A percentile compares a stretch with the other conserved stretches of the same genome.
Evolutionary conservation across 2,888 invertebrate genomes (phyloP).

Genomic region (Drepanosiphum platanoidis): DNA sequence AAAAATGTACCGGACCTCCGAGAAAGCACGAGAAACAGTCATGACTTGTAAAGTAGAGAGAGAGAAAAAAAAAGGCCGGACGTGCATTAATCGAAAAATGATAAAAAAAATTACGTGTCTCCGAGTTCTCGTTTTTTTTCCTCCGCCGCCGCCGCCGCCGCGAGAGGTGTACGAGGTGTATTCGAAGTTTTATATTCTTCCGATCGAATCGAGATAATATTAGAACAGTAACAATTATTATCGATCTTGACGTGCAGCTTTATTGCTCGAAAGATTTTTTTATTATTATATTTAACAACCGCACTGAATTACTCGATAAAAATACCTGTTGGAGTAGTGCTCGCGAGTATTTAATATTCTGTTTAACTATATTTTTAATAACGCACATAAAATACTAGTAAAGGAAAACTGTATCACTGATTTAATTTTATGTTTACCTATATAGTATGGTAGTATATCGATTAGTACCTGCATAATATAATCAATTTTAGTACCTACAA

Average conservation of each 20-base stretch:
- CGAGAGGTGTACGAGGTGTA: no score
- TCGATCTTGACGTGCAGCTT: not conserved
- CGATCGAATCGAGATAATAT: not conserved
- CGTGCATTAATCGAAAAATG: not conserved
- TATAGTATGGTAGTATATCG: no score
- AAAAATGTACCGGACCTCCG: not conserved
- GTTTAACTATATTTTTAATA: not conserved
- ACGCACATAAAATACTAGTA: not conserved
- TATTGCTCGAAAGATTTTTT: not conserved
- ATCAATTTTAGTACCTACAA: no score
- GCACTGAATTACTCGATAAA: not conserved
- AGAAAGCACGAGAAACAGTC: not conserved
- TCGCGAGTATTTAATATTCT: not conserved
- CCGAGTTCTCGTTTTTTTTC: not conserved
- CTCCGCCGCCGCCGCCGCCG: no score
- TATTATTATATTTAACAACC: conserved; percentile 6
- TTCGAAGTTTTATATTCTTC: conserved; percentile 20
- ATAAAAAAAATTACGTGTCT: conserved; percentile 30
- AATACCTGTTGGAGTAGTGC: not conserved
- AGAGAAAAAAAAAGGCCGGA: not conserved
- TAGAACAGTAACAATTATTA: not conserved
- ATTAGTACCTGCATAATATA: no score
- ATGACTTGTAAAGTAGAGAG: not conserved
- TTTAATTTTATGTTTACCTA: conserved; percentile 8
- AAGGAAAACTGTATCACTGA: not conserved